Evolutionary conservation across 2,113 vertebrate species (phyloP).

Genomic region (Syrrhaptes paradoxus): DNA sequence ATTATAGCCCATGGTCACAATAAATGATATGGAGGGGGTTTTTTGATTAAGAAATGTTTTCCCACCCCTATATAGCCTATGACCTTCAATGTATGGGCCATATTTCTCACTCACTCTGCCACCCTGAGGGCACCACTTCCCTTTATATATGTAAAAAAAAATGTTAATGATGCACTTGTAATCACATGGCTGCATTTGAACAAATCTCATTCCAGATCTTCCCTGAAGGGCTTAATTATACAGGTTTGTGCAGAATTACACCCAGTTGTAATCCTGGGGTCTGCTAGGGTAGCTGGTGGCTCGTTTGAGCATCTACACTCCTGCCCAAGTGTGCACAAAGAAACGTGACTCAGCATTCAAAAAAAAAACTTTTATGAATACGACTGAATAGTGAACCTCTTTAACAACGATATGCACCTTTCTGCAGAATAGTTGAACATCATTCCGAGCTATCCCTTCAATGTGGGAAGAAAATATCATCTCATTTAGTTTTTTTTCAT

Average conservation of each 20-base stretch:
- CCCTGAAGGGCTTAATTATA: conserved; percentile 42
- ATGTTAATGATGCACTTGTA: conserved; percentile 5
- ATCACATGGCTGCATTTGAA: conserved; percentile 19
- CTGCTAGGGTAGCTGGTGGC: neutral
- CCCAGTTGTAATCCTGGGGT: neutral
- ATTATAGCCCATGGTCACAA: conserved; percentile 43
- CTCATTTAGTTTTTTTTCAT: neutral
- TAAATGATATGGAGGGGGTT: neutral
- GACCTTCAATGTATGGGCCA: conserved; percentile 5
- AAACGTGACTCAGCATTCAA: neutral
- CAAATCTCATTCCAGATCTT: neutral
- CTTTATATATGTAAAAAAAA: neutral
- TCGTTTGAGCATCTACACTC: neutral
- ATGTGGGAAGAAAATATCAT: neutral
- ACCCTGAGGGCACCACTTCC: conserved; percentile 2
- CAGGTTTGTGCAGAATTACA: neutral
- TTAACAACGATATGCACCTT: neutral
- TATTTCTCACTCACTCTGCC: conserved; percentile 5
- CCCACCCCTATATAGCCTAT: neutral
- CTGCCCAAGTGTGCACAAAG: neutral
- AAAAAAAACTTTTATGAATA: neutral
- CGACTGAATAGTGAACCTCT: neutral
- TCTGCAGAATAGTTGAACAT: neutral
- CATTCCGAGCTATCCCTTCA: neutral
- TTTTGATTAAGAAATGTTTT: conserved; percentile 43